Percentiles rank a stretch among this genome's conserved stretches.
These are phyloP conservation scores for Hycleus phaleratus DNA, from an alignment of 1,140 invertebrate species.

Conservation along the genomic window DNA sequence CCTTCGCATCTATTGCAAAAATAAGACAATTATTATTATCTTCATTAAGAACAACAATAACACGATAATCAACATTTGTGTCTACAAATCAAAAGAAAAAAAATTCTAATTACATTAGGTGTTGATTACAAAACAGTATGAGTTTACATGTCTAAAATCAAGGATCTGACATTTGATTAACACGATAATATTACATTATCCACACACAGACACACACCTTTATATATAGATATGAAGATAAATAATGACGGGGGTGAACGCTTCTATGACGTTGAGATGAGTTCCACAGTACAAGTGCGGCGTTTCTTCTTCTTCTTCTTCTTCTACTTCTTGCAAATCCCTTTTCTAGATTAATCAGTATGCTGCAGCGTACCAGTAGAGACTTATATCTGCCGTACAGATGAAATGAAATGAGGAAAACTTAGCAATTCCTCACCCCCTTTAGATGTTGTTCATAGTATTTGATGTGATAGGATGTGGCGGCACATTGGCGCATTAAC, in stretches of 20 bases:
- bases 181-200: too few species aligned
- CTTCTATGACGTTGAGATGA: constrained; percentile 12
- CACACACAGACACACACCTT: too few species aligned
- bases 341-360: constrained; percentile 36
- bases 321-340: constrained; percentile 31
- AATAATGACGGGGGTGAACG: constrained; percentile 5
- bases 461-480: constrained; percentile 6
- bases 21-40: too few species aligned
- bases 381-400: constrained; percentile 37
- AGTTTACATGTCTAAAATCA: too few species aligned
- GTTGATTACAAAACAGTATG: too few species aligned
- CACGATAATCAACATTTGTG: too few species aligned
- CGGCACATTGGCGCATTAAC: constrained; percentile 11
- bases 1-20: too few species aligned
- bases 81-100: too few species aligned
- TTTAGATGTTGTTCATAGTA: constrained; percentile 12
- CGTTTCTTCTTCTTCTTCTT: constrained; percentile 7
- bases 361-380: constrained; percentile 29
- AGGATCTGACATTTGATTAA: too few species aligned
- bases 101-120: too few species aligned
- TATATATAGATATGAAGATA: not conserved
- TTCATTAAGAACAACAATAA: too few species aligned
- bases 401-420: constrained; percentile 40
- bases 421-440: constrained; percentile 37
- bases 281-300: constrained; percentile 21